Percentiles rank a stretch among this genome's conserved stretches.
Evolutionary conservation across 37 sponge, comb jelly and placozoan species (phyloP).

Genomic region (Bolinopsis microptera): DNA sequence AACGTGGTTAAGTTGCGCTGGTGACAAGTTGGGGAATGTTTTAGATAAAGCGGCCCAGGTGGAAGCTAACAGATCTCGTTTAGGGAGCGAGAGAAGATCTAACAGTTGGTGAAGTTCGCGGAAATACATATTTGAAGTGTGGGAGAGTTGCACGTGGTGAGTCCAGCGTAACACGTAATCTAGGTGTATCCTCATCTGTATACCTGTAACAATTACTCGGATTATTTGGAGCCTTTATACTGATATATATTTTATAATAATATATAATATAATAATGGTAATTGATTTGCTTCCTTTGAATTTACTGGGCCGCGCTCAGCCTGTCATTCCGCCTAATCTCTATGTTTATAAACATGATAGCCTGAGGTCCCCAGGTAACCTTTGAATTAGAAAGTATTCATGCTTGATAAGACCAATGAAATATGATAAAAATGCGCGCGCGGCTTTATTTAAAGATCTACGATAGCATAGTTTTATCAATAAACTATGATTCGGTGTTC

Average conservation of each 20-base stretch:
- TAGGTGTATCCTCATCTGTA: neutral
- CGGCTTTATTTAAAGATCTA: neutral
- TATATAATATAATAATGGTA: too few species aligned
- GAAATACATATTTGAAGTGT: neutral
- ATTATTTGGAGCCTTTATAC: neutral
- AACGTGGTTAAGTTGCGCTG: conserved; percentile 26
- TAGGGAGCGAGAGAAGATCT: conserved; percentile 16
- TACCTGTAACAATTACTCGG: neutral
- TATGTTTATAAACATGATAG: too few species aligned
- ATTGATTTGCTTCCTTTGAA: too few species aligned
- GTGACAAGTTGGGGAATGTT: conserved; percentile 5
- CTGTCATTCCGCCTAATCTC: too few species aligned
- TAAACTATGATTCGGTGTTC: neutral
- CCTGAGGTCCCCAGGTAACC: too few species aligned
- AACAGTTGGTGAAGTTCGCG: neutral
- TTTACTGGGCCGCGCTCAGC: too few species aligned
- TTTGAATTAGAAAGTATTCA: too few species aligned
- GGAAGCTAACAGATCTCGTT: neutral
- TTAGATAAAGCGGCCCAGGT: neutral
- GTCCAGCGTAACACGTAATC: conserved; percentile 11
- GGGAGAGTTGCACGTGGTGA: conserved; percentile 20
- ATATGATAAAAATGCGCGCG: neutral
- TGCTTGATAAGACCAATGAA: neutral
- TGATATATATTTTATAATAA: too few species aligned
- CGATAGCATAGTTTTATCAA: neutral